phyloP scores from a whole-genome alignment of 2,113 vertebrate species.

The Albula goreensis region DNA sequence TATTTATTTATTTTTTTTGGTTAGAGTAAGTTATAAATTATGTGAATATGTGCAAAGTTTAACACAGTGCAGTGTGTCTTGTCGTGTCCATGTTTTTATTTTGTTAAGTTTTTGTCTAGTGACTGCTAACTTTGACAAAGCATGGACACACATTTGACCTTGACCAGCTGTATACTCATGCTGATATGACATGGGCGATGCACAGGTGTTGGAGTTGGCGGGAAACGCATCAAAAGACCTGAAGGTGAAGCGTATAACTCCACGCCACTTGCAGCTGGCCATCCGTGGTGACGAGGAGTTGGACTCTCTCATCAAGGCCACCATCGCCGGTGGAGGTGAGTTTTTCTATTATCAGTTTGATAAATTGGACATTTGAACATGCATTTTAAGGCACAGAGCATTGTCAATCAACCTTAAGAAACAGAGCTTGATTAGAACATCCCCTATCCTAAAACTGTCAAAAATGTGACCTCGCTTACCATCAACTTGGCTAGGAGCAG shows the following conservation, averaged over 20 bases:
- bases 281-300: constrained; percentile 85
- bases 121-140: background rate
- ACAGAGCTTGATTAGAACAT: too few species aligned
- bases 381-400: too few species aligned
- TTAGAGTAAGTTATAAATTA: background rate
- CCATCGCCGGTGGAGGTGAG: constrained; percentile 84
- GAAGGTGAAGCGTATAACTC: constrained; percentile 86
- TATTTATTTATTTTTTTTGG: too few species aligned
- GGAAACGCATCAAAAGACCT: constrained; percentile 86
- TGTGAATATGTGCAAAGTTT: background rate
- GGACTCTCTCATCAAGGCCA: constrained; percentile 87
- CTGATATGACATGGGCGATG: background rate
- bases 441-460: too few species aligned
- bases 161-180: background rate
- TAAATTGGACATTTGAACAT: too few species aligned
- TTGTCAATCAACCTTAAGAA: too few species aligned
- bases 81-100: background rate
- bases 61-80: background rate
- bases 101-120: background rate
- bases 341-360: too few species aligned
- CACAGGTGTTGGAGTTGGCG: constrained; percentile 83
- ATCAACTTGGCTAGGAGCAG: too few species aligned
- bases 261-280: constrained; percentile 83
- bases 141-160: background rate
- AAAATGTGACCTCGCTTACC: too few species aligned